Evolutionary conservation across 2,888 invertebrate genomes (phyloP).

Genomic region (Oegoconia quadripuncta): DNA sequence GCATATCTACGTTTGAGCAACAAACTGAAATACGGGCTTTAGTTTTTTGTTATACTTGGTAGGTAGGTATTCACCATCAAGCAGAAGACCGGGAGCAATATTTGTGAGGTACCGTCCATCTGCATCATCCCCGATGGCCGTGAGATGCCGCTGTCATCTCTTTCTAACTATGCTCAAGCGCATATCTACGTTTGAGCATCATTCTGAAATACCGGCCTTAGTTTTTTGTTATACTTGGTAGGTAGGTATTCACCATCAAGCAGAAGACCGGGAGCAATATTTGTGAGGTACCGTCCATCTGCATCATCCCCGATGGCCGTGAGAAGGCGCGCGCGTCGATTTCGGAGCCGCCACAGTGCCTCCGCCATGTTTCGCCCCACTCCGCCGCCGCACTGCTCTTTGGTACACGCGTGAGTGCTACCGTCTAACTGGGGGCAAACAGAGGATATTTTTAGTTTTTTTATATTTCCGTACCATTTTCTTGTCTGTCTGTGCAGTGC

Average conservation of each 20-base stretch:
- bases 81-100: slow-evolving; percentile 54
- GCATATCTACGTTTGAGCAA: too few relatives aligned
- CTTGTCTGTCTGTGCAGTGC: too few relatives aligned
- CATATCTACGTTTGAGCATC: too few relatives aligned
- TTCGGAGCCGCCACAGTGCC: slow-evolving; percentile 86
- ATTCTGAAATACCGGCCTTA: too few relatives aligned
- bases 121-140: slow-evolving; percentile 87
- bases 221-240: too few relatives aligned
- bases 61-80: slow-evolving; percentile 43
- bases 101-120: slow-evolving; percentile 50
- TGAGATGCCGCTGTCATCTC: slow-evolving; percentile 86
- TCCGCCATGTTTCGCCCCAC: slow-evolving; percentile 96
- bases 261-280: slow-evolving; percentile 54
- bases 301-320: slow-evolving; percentile 88
- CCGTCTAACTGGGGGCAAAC: slow-evolving; percentile 85
- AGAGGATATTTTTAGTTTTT: too few relatives aligned
- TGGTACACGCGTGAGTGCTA: slow-evolving; percentile 84
- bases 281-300: slow-evolving; percentile 48
- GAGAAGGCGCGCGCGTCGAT: slow-evolving; percentile 83
- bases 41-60: too few relatives aligned
- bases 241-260: slow-evolving; percentile 45
- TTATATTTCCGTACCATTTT: too few relatives aligned
- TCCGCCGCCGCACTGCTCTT: slow-evolving; percentile 87
- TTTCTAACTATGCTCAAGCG: too few relatives aligned
- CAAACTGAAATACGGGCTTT: too few relatives aligned